Base-by-base conservation (phyloP, 2,888 invertebrate genomes). In the Drosophila cognata region DNA sequence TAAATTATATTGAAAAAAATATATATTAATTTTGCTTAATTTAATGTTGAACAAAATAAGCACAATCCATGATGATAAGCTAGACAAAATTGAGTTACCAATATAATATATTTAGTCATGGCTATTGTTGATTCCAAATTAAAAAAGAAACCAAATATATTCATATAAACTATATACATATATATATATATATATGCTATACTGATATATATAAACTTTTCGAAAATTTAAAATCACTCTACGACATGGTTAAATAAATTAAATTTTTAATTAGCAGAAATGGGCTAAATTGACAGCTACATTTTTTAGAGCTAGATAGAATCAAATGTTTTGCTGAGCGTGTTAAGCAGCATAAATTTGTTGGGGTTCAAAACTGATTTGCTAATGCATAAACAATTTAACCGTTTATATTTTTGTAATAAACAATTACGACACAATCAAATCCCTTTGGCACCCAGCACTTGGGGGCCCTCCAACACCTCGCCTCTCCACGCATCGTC, bases 371-470 rank as follows among this genome's bases (percentile, higher is more conserved):
- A 4, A 35, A 1, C 36, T 11, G 36, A 28, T 36, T 36, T 55
- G 16, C 29, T 50, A 31, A 29, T 25, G 31, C 51, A 52, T 38
- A 57, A 57, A 53, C 57, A 63, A 56, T 61, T 52, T 28, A 46
- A 8, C 25, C 46, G 46, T 46, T 46, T 46, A 4, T 46, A 46
- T 46, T 7, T 25, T 16, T 46, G 46, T 3, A 52, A n/a, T 52
- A 57, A 57, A 63, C 57, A 69, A 56, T 61, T 60, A 53, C 52
- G 55, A 38, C 29, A 36, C 50, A 55, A 43, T 25, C 16, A 38
- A 51, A 51, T 51, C 38, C 28, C 29, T n/a, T 46, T 29, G 28
- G 18, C 3, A 11, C 4, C 21, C 16, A 16, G 38, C 56, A 43
- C 65, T 63, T 63, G 50, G 57, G 33, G 18, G 11, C 16, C 11